These are phyloP conservation scores for Notospermus geniculatus DNA, from an alignment of 1,140 invertebrate species.

Conservation along the genomic window DNA sequence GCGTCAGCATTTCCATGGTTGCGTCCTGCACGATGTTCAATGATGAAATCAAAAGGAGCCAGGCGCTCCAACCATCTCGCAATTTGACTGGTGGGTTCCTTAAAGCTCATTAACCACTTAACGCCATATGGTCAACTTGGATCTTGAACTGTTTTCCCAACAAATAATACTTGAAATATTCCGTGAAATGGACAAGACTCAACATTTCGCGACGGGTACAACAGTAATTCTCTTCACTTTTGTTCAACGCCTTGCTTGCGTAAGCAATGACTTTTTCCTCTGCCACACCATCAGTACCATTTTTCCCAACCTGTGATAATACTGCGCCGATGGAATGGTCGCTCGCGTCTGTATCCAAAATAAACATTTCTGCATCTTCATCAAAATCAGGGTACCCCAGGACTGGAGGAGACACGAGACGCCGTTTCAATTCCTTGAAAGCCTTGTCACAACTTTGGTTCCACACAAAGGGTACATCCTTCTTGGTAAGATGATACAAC, in stretches of 20 bases:
- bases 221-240: not conserved
- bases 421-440: slow-evolving; percentile 26
- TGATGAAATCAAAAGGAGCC: slow-evolving; percentile 3
- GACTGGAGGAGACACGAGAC: slow-evolving; percentile 6
- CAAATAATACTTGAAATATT: slow-evolving; percentile 5
- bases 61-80: not conserved
- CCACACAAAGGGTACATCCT: slow-evolving; percentile 26
- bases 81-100: slow-evolving; percentile 3
- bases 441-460: slow-evolving; percentile 15
- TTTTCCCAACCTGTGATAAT: slow-evolving; percentile 9
- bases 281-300: too few species aligned
- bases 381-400: not conserved
- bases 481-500: slow-evolving; percentile 20
- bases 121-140: not conserved
- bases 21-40: not conserved
- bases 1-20: not conserved
- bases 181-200: not conserved
- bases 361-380: too few species aligned
- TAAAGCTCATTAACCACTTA: not conserved
- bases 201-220: not conserved
- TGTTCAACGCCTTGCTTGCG: not conserved
- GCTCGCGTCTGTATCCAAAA: not conserved
- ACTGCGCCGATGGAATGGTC: not conserved
- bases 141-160: not conserved
- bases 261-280: slow-evolving; percentile 46